These are phyloP conservation scores for Oncorhynchus nerka DNA, from an alignment of 2,113 vertebrate species.

Conservation along the genomic window DNA sequence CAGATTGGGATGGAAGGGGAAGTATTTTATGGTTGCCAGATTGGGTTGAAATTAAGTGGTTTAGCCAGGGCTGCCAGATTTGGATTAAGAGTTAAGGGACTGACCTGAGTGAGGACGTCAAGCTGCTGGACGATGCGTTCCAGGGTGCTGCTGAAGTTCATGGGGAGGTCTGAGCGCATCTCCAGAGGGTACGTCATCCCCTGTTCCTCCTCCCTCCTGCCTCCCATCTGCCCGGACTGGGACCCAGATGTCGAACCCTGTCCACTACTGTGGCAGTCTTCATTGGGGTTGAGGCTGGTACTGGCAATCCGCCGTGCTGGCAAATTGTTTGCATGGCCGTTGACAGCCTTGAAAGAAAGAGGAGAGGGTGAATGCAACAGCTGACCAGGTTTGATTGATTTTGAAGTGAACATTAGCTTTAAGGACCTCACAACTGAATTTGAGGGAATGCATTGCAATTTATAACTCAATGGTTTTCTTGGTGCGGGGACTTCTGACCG, in stretches of 20 bases:
- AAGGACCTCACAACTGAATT: no score
- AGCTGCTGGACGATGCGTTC: slow-evolving; percentile 87
- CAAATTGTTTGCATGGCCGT: neutral
- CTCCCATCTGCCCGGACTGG: slow-evolving; percentile 11
- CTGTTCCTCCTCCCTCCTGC: slow-evolving; percentile 27
- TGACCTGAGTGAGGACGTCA: slow-evolving; percentile 86
- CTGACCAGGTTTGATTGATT: no score
- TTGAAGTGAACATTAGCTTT: no score
- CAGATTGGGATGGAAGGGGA: no score
- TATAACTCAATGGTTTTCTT: no score
- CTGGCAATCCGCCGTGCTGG: neutral
- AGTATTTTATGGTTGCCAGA: no score
- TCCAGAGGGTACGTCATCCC: slow-evolving; percentile 37
- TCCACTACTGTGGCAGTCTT: slow-evolving; percentile 6
- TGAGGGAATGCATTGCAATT: no score
- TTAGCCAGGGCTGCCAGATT: no score
- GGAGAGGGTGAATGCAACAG: neutral
- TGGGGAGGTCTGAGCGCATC: slow-evolving; percentile 56
- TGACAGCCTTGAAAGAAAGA: slow-evolving; percentile 3
- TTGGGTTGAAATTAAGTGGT: no score
- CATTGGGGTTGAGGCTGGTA: slow-evolving; percentile 12
- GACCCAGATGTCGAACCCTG: slow-evolving; percentile 10
- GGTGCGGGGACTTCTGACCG: no score
- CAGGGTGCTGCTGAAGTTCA: slow-evolving; percentile 72
- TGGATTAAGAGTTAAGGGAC: neutral